These are phyloP conservation scores for Whitmania pigra DNA, from an alignment of 1,140 invertebrate species.

Conservation along the genomic window DNA sequence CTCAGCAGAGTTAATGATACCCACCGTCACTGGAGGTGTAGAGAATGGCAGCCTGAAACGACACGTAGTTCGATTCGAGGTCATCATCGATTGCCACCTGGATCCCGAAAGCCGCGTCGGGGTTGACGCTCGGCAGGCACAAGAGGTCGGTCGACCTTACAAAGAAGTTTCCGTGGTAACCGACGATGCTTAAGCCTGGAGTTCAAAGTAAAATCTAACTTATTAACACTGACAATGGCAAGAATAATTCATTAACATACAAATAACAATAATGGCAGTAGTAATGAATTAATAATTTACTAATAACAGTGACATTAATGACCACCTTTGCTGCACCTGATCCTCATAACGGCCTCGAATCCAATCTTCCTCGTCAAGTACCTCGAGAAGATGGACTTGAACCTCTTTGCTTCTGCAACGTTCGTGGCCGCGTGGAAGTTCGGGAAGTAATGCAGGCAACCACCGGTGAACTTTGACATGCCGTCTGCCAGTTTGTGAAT, in stretches of 20 bases:
- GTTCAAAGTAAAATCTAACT: not conserved
- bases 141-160: constrained; percentile 92
- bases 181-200: constrained; percentile 68
- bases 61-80: constrained; percentile 72
- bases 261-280: not conserved
- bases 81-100: constrained; percentile 88
- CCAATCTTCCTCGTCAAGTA: constrained; percentile 94
- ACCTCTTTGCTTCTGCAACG: constrained; percentile 56
- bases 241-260: constrained; percentile 15
- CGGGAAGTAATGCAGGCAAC: constrained; percentile 82
- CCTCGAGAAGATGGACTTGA: constrained; percentile 64
- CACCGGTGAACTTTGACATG: constrained; percentile 86
- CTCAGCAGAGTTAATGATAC: constrained; percentile 13
- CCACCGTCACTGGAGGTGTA: constrained; percentile 93
- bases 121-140: constrained; percentile 91
- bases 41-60: constrained; percentile 91
- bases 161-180: constrained; percentile 99
- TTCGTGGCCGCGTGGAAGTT: constrained; percentile 63
- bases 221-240: not conserved
- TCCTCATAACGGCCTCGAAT: constrained; percentile 95
- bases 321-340: constrained; percentile 72
- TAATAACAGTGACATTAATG: not conserved
- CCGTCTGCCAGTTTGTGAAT: constrained; percentile 52
- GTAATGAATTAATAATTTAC: not conserved
- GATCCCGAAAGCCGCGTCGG: constrained; percentile 94